Base-by-base conservation (phyloP, 1,140 invertebrate species). In the Bombus sibiricus region DNA sequence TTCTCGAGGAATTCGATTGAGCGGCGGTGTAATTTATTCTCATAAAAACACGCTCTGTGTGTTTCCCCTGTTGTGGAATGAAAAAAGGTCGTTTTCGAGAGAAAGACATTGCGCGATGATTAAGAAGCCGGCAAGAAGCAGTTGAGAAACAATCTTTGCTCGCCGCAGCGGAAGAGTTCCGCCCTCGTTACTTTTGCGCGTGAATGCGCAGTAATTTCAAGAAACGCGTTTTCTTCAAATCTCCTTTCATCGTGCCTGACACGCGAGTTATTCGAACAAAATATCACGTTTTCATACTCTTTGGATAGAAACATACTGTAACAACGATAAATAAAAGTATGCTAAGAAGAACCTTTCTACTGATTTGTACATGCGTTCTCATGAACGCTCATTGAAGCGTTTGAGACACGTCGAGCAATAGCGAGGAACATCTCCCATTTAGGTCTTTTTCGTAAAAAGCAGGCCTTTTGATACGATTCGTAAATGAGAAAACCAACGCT, bases 101-200 rank as follows among this genome's bases (percentile, higher is more conserved):
- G n/a, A 77, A 59, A 22, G 39, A 47, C 64, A 18, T 71, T 59
- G 15, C 47, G 75, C 37, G 47, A 47, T 79, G 59, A 84, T 79
- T 79, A 79, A 72, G 53, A 25, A 72, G 32, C 62, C 57, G 32
- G 15, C 5, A 53, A n/a, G n/a, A 76, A 39, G 28, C 10, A 68
- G 75, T 72, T 34, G 75, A 79, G 25, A 62, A 79, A 72, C 83
- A 72, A 80, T 84, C 47, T 84, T 47, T 28, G 47, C 75, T 34
- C 22, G 12, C 47, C 47, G n/a, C 28, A n/a, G 13, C 4, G 62
- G 59, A 43, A 22, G 13, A 28, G 81, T 79, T 79, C 0, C 64
- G 28, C 18, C 59, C 41, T 75, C 71, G 47, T 82, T 82, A 82
- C 39, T 34, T 53, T 25, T 2, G 39, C n/a, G 66, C 74, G 66